A percentile compares a stretch with the other conserved stretches of the same genome.
phyloP scores from a whole-genome alignment of 2,797 vertebrate genomes.

The Ptychadena robeensis region DNA sequence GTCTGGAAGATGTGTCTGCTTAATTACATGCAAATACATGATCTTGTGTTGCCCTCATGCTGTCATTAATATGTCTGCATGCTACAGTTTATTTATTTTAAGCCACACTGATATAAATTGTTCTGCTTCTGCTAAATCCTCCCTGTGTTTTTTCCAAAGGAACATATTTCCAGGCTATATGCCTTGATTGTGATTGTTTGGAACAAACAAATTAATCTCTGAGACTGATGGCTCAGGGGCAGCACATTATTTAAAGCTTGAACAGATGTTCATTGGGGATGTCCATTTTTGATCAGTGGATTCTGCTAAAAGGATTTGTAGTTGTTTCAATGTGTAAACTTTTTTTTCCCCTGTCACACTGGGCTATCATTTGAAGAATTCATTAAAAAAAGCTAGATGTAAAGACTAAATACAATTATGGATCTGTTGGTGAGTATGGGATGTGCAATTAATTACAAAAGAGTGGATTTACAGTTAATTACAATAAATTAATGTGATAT shows the following conservation, averaged over 20 bases:
- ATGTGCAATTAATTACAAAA: not conserved
- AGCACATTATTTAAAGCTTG: slow-evolving; percentile 54
- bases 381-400: not conserved
- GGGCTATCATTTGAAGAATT: not conserved
- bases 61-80: slow-evolving; percentile 23
- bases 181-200: slow-evolving; percentile 45
- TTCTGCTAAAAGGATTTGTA: slow-evolving; percentile 32
- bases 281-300: slow-evolving; percentile 39
- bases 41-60: slow-evolving; percentile 47
- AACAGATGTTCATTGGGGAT: slow-evolving; percentile 57
- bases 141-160: slow-evolving; percentile 31
- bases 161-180: slow-evolving; percentile 47
- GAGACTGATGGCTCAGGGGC: slow-evolving; percentile 44
- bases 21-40: slow-evolving; percentile 34
- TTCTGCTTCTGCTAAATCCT: slow-evolving; percentile 24
- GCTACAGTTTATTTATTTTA: slow-evolving; percentile 14
- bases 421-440: too few species aligned
- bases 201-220: slow-evolving; percentile 54
- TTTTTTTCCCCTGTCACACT: not conserved
- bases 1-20: not conserved
- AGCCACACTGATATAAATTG: not conserved
- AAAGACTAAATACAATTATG: too few species aligned
- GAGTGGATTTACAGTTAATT: too few species aligned
- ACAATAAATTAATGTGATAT: too few species aligned
- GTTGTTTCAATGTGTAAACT: not conserved